Conservation (phyloP, 2,797 vertebrate genomes). For the Tenualosa thibaudeaui region DNA sequence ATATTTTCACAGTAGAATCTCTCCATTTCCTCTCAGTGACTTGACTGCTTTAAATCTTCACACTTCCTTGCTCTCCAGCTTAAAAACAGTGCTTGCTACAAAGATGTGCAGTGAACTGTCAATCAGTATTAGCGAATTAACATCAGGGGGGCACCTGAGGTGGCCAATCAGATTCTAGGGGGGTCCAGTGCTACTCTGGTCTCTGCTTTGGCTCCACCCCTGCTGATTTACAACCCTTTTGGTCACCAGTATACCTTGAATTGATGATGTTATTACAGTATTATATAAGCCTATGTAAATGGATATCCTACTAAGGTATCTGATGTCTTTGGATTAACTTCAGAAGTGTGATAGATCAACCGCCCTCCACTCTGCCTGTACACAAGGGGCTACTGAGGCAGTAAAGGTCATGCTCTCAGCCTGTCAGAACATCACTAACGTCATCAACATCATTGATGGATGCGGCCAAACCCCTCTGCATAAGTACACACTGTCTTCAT, state of each 20-base stretch:
- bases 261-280: background rate
- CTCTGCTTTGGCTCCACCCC: too few relatives aligned
- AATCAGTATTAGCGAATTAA: too few relatives aligned
- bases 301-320: background rate
- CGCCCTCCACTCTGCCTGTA: constrained; percentile 85
- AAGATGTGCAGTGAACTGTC: too few relatives aligned
- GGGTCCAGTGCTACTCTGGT: too few relatives aligned
- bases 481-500: constrained; percentile 67
- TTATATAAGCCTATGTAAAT: background rate
- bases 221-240: background rate
- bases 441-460: constrained; percentile 79
- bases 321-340: background rate
- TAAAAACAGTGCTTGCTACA: too few relatives aligned
- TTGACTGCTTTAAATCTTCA: too few relatives aligned
- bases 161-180: too few relatives aligned
- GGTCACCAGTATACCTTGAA: background rate
- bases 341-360: constrained; percentile 82
- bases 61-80: too few relatives aligned
- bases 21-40: too few relatives aligned
- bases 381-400: constrained; percentile 83
- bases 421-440: constrained; percentile 69
- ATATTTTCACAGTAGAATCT: too few relatives aligned
- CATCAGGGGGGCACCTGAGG: too few relatives aligned
- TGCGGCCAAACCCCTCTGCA: constrained; percentile 82
- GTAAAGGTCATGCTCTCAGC: constrained; percentile 82